These are phyloP conservation scores for Sarcophaga bullata DNA, from an alignment of 1,140 invertebrate species.

Conservation along the genomic window DNA sequence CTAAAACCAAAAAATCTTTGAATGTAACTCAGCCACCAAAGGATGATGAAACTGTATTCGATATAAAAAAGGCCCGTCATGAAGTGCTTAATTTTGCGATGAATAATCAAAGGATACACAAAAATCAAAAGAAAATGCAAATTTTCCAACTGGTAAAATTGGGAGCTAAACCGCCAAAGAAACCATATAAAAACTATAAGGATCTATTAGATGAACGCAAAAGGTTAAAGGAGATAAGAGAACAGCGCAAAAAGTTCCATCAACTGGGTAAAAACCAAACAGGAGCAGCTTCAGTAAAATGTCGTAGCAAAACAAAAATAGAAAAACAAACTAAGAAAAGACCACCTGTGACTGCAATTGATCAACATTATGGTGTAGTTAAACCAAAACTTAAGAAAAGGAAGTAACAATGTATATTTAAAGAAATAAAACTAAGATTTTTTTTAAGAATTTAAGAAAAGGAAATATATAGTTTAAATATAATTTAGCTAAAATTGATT, in stretches of 20 bases:
- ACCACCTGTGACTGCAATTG: constrained; percentile 56
- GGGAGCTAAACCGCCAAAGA: constrained; percentile 73
- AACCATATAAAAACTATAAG: constrained; percentile 71
- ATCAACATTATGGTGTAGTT: constrained; percentile 61
- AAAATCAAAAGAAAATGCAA: constrained; percentile 70
- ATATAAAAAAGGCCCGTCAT: constrained; percentile 71
- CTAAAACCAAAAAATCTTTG: constrained; percentile 1
- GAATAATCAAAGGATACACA: constrained; percentile 68
- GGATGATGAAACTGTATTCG: constrained; percentile 59
- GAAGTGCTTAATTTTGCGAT: constrained; percentile 76
- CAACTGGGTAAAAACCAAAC: constrained; percentile 67
- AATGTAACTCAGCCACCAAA: constrained; percentile 7
- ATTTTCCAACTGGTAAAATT: constrained; percentile 71
- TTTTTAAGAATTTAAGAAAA: neutral
- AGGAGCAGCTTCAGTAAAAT: constrained; percentile 66
- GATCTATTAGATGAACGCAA: constrained; percentile 65
- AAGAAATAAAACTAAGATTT: neutral
- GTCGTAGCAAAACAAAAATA: constrained; percentile 63
- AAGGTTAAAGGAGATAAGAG: constrained; percentile 59
- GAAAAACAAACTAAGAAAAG: constrained; percentile 63
- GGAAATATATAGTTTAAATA: neutral
- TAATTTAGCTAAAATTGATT: neutral
- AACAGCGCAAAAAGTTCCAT: constrained; percentile 65
- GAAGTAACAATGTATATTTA: constrained; percentile 49
- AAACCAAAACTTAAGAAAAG: constrained; percentile 58